Evolutionary conservation across 2,797 vertebrate genomes (phyloP), one percentile per base, ranked within the genome.

Genomic region (Notolepis coatsorum): DNA sequence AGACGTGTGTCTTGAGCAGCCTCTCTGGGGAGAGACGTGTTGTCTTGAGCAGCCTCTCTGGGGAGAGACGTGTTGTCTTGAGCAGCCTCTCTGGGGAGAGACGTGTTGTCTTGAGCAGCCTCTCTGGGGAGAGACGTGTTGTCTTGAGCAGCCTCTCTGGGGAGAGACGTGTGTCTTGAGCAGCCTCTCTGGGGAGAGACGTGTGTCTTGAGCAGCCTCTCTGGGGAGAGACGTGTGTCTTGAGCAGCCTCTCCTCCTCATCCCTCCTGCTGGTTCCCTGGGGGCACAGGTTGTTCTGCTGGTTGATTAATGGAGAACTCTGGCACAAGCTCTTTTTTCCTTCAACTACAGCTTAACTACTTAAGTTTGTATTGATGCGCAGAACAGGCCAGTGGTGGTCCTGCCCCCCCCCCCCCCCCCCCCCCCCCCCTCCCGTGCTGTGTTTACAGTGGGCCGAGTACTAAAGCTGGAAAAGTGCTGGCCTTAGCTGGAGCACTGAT

Each of bases 391-490:
- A n/a, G n/a, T 6, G 31, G 31, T 35, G 7, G 31, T 35, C 5
- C 13, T 7, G 10, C 21, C 42, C 21, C 43, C 51, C 21, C 21
- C 12, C 35, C 21, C 35, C 13, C 3, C 51, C 46, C 61, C 65
- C 24, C 69, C 59, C 31, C 76, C 27, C 53, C 73, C 53, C 62
- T 28, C 10, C 50, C 60, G 41, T 30, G 48, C 28, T 54, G 17
- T 60, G 46, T 66, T 75, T 45, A 70, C 46, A 1, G 20, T 62
- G 52, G 51, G 41, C 63, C 51, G 58, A 71, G 54, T 59, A 46
- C 49, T 73, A 64, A 82, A 70, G 61, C 61, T 65, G 45, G 8
- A 68, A 80, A 87, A 86, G 47, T 81, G 83, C 78, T 84, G 72
- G 65, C 65, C 56, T 81, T 65, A 52, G 81, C 81, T 70, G 58